Percentiles rank a stretch among this genome's conserved stretches.
Conservation (phyloP, 1,140 invertebrate genomes). For the Caenorhabditis remanei region DNA sequence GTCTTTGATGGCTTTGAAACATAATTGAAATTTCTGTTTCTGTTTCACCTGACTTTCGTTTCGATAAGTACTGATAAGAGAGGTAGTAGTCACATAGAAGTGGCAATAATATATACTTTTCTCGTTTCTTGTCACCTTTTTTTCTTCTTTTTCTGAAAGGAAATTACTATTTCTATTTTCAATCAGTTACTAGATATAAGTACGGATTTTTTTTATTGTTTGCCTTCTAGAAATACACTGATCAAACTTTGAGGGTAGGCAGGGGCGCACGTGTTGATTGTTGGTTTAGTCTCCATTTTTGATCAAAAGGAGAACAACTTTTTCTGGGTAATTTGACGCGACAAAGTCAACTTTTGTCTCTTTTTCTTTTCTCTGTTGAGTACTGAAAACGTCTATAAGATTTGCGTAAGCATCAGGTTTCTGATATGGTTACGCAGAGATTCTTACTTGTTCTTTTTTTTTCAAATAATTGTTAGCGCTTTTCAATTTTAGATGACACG, state of each 20-base stretch:
- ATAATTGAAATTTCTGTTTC: background rate
- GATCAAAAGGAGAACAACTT: constrained; percentile 9
- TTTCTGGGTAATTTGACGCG: background rate
- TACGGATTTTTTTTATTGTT: background rate
- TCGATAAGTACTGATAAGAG: background rate
- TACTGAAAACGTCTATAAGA: no score
- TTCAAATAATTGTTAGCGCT: no score
- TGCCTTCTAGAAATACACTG: constrained; percentile 27
- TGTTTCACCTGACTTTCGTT: background rate
- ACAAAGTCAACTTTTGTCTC: no score
- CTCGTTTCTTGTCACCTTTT: background rate
- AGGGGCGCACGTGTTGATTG: background rate
- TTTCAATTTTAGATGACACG: no score
- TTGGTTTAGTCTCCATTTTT: constrained; percentile 11
- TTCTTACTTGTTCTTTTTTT: no score
- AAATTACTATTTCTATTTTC: constrained; percentile 3
- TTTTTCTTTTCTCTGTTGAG: no score
- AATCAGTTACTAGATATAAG: background rate
- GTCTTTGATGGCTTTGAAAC: background rate
- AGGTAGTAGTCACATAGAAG: background rate
- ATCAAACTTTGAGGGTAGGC: constrained; percentile 17
- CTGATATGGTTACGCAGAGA: no score
- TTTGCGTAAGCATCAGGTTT: no score
- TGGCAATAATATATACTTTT: background rate
- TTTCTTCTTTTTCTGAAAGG: background rate